Evolutionary conservation across 2,797 vertebrate species (phyloP), one percentile per base, ranked within the genome.

Genomic region (Petrocephalus schoutedeni): DNA sequence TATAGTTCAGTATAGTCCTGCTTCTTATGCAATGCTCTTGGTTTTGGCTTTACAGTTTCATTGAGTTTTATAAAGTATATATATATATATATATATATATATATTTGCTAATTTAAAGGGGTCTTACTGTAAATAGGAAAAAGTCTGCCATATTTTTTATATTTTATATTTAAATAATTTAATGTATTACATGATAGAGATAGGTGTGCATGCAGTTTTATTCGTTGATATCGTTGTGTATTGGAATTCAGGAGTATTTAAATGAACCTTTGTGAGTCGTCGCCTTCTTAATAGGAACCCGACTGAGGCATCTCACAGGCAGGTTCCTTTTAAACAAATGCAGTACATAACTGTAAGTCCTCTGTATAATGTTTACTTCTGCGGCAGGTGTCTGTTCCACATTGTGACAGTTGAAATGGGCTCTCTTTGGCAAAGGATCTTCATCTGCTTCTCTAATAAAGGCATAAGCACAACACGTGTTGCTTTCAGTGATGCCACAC

Each of bases 91-190:
- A 71, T 95, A 95, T 95, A 95, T 95, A 95, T 94, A 90, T 93
- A 90, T 93, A 94, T 93, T 96, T 93, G 94, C 94, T 97, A 98
- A 97, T 94, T 97, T 96, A 98, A 98, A 95, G 96, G 96, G 95
- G 92, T 95, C 94, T 94, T 96, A 93, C 92, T 96, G 95, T 96
- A 96, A 96, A 96, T 95, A 95, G 95, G 95, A 96, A 95, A 95
- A 95, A 93, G 95, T 96, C 95, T 94, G 95, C 95, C 94, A 96
- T 96, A 95, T 96, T 96, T 86, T 96, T 94, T 96, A 93, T 96
- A 96, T 96, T 96, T 96, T 96, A 95, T 96, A 96, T 95, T 94
- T 94, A 94, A 94, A 95, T 92, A 93, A 96, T 95, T 95, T 95
- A 96, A 95, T 95, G 95, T 96, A 96, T 95, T 94, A 95, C 93